Evolutionary conservation across 2,888 invertebrate genomes (phyloP), one percentile per base, ranked within the genome.

Genomic region (Dugesia japonica): DNA sequence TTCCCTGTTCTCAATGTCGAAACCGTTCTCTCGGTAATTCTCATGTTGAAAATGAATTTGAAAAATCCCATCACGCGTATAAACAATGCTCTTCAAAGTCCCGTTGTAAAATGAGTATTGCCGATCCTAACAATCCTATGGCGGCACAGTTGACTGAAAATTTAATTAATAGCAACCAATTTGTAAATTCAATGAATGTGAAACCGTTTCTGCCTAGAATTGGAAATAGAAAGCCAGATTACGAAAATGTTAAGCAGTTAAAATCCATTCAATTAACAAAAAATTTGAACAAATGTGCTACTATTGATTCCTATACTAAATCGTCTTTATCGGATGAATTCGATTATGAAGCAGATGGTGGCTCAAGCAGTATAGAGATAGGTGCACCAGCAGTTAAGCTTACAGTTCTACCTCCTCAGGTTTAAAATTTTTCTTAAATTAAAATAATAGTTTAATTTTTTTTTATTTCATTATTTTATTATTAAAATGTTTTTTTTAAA

Each of bases 221-320:
- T 56, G 56, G 56, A 56, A 56, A 4, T 56, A 4, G 56, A 4
- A 56, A 56, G 17, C 4, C 7, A 20, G 56, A 20, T 13, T 13
- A 13, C 4, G 56, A 56, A 13, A 56, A 56, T 56, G 20, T n/a
- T 20, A 56, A 56, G 17, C 56, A 56, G 23, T 23, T 56, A 7
- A 56, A 56, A 56, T 56, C 56, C 4, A 56, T 56, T 56, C 56
- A 56, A 23, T 56, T 56, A 23, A 13, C 56, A n/a, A 56, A 56
- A 23, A 56, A 56, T n/a, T n/a, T 56, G 17, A 56, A 56, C 17
- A 56, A 56, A 56, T 56, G 56, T 56, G 56, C 56, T 56, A 56
- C 56, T n/a, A 4, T 56, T 13, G 56, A 56, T n/a, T 56, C 56
- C 4, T 56, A 56, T 56, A 56, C 56, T 23, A 56, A 38, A 38